Evolutionary conservation across 2,113 vertebrate species (phyloP), one percentile per base, ranked within the genome.

Genomic region (Rynchops niger): DNA sequence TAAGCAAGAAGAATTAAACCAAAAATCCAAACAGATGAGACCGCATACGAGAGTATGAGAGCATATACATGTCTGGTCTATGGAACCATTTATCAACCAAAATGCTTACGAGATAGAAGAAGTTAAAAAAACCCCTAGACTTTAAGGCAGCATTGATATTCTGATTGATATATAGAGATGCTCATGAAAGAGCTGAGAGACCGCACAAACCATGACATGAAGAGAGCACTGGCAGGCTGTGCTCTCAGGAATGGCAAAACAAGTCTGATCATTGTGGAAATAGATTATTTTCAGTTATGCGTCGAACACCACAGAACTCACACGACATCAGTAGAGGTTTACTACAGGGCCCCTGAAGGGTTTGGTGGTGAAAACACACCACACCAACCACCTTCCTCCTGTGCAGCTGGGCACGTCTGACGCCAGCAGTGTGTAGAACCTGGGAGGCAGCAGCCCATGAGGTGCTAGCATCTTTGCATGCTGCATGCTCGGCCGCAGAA

Each of bases 401-500:
- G 50, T 81, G 58, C n/a, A 84, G 40, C 40, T 43, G 10, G 30
- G 32, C 43, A 61, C 15, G 21, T 7, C 26, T 38, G 62, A 34
- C 40, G 29, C 17, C 32, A 65, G n/a, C n/a, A 47, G 12, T 3
- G 2, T 0, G 12, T n/a, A 80, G 30, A 22, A 61, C 30, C 13
- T 32, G 14, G 2, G 9, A 53, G 27, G 21, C 32, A 79, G 20
- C 67, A 83, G 40, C 5, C 34, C 18, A 17, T 8, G 42, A 9
- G 6, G 1, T 15, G 11, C 2, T 0, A 32, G 7, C 22, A 10
- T 18, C 59, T 69, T 14, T 1, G 5, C 40, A n/a, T 0, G 0
- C 49, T 26, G 20, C 4, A 3, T 3, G 15, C 36, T 45, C 1
- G 0, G 9, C 15, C 0, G 0, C 38, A 59, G 47, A 32, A 53